Base-by-base conservation (phyloP, 2,888 invertebrate species). In the Noctua pronuba region DNA sequence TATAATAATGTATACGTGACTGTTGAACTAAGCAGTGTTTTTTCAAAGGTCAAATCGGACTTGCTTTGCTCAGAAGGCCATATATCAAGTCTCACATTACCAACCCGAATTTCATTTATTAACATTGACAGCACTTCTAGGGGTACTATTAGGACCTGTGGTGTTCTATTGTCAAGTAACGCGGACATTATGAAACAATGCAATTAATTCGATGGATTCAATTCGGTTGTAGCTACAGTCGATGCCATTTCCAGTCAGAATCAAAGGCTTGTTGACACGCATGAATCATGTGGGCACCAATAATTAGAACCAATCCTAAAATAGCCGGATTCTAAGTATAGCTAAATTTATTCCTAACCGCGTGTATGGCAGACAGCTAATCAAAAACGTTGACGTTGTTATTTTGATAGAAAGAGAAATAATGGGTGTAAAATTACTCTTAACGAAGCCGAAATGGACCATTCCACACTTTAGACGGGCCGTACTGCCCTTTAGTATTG, bases 1-100 rank as follows among this genome's bases (percentile, higher is more conserved):
- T 66, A 65, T 68, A 31, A 55, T 72, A 68, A 75, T 60, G 31
- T 52, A 18, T 69, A 46, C 75, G 81, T 81, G 72, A 69, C 24
- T 16, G 10, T 69, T 10, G 38, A 69, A 44, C 35, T 35, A 64
- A 80, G 69, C 5, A 70, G 35, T 52, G 60, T 18, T 82, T 79
- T 35, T 13, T 31, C 10, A 52, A 71, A 81, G 58, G 68, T 73
- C 58, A 69, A 38, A 11, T 67, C 21, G 28, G 38, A 28, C 44
- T 62, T 38, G 1, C 13, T 28, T 18, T 35, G 24, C 31, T 16
- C 35, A 55, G 4, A 35, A 3, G 5, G 7, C 44, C 2, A 62
- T 10, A 21, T 31, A 31, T 60, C 18, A 67, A 21, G 24, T 38
- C 18, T 24, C 28, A 24, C 44, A 3, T 18, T 62, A 62, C 21